Evolutionary conservation across 2,113 vertebrate genomes (phyloP).

Genomic region (Caracal caracal): DNA sequence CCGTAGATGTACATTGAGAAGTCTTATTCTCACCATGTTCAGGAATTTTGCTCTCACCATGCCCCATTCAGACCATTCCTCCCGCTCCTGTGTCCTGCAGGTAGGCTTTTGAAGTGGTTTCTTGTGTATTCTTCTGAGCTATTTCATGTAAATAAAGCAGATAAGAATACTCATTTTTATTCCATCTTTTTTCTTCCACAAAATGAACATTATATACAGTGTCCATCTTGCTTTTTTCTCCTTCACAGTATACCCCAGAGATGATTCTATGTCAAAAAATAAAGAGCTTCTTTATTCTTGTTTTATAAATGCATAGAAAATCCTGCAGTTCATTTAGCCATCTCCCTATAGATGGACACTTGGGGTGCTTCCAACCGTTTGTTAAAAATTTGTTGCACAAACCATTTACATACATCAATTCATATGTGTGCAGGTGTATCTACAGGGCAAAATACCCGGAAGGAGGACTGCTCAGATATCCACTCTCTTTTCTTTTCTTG

Average conservation of each 20-base stretch:
- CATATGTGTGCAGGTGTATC: neutral
- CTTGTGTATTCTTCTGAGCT: neutral
- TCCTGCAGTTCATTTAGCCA: neutral
- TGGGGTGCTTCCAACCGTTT: neutral
- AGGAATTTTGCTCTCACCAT: neutral
- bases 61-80: neutral
- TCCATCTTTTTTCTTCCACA: neutral
- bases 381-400: neutral
- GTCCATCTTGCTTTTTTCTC: neutral
- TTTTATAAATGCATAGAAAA: neutral
- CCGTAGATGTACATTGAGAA: neutral
- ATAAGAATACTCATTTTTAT: neutral
- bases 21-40: neutral
- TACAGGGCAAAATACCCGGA: neutral
- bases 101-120: neutral
- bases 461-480: neutral
- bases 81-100: neutral
- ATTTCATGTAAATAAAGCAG: neutral
- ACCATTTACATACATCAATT: neutral
- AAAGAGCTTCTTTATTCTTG: neutral
- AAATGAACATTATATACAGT: neutral
- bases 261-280: neutral
- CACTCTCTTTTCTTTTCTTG: neutral
- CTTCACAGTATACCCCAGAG: neutral
- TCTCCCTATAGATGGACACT: neutral